Base-by-base conservation (phyloP, 2,888 invertebrate genomes). In the Andrena bicolor region DNA sequence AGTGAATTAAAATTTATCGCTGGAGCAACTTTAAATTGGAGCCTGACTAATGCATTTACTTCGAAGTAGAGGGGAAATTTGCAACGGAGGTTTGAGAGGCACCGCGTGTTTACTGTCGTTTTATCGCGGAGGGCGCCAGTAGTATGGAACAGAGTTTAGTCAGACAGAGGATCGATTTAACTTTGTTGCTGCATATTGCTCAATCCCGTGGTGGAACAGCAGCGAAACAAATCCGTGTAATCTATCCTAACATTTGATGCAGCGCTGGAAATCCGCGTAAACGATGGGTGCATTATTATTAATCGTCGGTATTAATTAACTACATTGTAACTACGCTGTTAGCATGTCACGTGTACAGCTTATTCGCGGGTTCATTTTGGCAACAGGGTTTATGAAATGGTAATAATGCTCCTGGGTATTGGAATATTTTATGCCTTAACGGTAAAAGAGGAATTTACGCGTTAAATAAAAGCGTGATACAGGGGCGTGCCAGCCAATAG, bases 281-380 rank as follows among this genome's bases (percentile, higher is more conserved):
- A 16, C 7, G 41, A 68, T 53, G 32, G 23, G 8, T 23, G 30
- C 35, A 16, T 60, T 56, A 30, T 69, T 77, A 77, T 69, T 77
- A 78, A 78, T 66, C 26, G 10, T 32, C 53, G 28, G 26, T 28
- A 41, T 76, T 78, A 77, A 79, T 79, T 77, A 69, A 20, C 48
- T 28, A 10, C 26, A 23, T 61, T 56, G 20, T 56, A 61, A 68
- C 32, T 32, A 4, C 68, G 7, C 10, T 63, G 32, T 7, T 30
- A 8, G 10, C 41, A 13, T 60, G 53, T 26, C 26, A 63, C 51
- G 8, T 10, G 10, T 13, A n/a, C 41, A 7, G 26, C 23, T 16
- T 41, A 51, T 76, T 35, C 48, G 23, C 16, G 35, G 10, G 8
- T 56, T 26, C 23, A 2, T 65, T 56, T 0, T 8, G 5, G 2